phyloP scores from a whole-genome alignment of 2,888 invertebrate species.

The Ecdyonurus torrentis region DNA sequence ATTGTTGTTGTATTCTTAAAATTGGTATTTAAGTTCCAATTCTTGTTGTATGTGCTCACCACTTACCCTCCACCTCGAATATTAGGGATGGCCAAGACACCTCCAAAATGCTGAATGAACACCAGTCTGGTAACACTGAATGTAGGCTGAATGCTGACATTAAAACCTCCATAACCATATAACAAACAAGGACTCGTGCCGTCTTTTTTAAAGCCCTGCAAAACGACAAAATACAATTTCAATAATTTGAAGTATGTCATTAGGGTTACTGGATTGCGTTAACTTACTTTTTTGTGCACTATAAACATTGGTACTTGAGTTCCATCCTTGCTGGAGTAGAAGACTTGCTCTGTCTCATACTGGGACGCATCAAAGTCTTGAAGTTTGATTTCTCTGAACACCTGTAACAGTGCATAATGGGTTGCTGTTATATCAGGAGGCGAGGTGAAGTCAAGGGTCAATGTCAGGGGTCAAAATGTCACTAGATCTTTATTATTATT shows the following conservation, averaged over 20 bases:
- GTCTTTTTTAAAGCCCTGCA: conserved; percentile 43
- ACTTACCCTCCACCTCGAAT: conserved; percentile 87
- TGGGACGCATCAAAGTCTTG: conserved; percentile 61
- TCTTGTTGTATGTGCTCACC: too few species aligned
- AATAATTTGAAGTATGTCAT: too few species aligned
- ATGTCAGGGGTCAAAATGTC: too few species aligned
- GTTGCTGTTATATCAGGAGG: too few species aligned
- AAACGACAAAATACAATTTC: conserved; percentile 15
- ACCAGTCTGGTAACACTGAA: conserved; percentile 77
- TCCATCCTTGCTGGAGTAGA: conserved; percentile 84
- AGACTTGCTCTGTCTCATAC: conserved; percentile 77
- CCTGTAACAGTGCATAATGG: conserved; percentile 31
- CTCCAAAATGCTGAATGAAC: conserved; percentile 78
- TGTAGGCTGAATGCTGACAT: conserved; percentile 74
- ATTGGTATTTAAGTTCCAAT: too few species aligned
- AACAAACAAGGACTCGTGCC: conserved; percentile 67
- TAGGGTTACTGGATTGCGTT: too few species aligned
- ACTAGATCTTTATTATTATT: too few species aligned
- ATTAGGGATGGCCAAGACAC: conserved; percentile 82
- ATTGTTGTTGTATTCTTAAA: too few species aligned
- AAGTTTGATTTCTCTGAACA: conserved; percentile 71
- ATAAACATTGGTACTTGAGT: conserved; percentile 95
- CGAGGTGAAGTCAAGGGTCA: too few species aligned
- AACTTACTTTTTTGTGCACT: conserved; percentile 52
- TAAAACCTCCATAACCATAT: conserved; percentile 97